Evolutionary conservation across 2,888 invertebrate genomes (phyloP), one percentile per base, ranked within the genome.

Genomic region (Lithophane semibrunnea): DNA sequence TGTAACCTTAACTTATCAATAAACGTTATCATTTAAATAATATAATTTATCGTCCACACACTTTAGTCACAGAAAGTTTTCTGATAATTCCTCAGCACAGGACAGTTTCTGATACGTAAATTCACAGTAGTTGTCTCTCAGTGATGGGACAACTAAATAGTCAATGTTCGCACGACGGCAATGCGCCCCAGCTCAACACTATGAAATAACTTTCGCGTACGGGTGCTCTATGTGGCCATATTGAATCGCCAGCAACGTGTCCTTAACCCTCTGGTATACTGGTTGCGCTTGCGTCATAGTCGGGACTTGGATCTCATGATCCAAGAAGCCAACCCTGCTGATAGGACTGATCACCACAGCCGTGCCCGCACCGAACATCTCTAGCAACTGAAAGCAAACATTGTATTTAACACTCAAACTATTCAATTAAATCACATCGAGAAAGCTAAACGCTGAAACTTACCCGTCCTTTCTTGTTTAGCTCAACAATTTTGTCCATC

Each of bases 341-440:
- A 99, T 98, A 0, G 99, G 99, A 90, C 98, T 99, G 29, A 99
- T 98, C 68, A 99, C 97, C 89, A 99, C 99, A 0, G 99, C 99
- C 44, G 99, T 99, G 75, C 99, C 99, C n/a, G 99, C 98, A 77
- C 99, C 99, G 94, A 99, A 99, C 94, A 99, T 97, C 96, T 99
- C 99, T 87, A 99, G 93, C 86, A 99, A 94, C 99, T 99, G 96
- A 1, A 97, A 96, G n/a, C n/a, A 78, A 72, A 77, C 54, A 7
- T 54, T 42, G 49, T 42, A 42, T 64, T 71, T 65, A 44, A 69
- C 54, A 37, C 10, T 54, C 13, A 54, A 71, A 67, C 54, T 44
- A 24, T 29, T 16, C 0, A 21, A 56, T 63, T 42, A 7, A 69
- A 61, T 47, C 16, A 21, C 8, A 60, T 44, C 3, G 18, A 37